Evolutionary conservation across 2,797 vertebrate species (phyloP), one percentile per base, ranked within the genome.

Genomic region (Myotis myotis): DNA sequence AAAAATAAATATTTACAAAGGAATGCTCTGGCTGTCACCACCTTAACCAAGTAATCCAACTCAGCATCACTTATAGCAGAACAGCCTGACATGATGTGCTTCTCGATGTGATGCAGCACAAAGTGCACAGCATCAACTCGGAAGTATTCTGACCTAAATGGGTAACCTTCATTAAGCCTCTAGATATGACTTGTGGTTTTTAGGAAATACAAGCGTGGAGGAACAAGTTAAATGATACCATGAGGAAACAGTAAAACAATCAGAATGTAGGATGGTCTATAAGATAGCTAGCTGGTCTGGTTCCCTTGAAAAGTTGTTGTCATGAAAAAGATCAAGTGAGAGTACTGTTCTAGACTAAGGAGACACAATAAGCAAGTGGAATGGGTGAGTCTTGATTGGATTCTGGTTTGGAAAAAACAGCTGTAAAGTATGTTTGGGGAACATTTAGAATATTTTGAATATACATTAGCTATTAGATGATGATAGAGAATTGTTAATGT

Each of bases 1-100:
- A 66, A 60, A 82, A 91, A 25, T 60, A 23, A 17, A 41, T 94
- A 82, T 87, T 38, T 51, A 87, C n/a, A 74, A 86, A 91, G 49
- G n/a, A 57, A 25, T 70, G 47, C 72, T 80, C 38, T 86, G 25
- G 36, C 13, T 47, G 72, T 87, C 20, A 72, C 55, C 55, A 83
- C 36, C 23, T n/a, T 82, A 66, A 53, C 30, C 30, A 82, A 47
- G n/a, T 70, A 66, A 28, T 66, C 57, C 38, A n/a, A 8, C n/a
- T 90, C 23, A 41, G 53, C 7, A 55, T 80, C 3, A 72, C n/a
- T 86, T 15, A 11, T 0, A 53, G 17, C 72, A n/a, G n/a, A 78
- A 62, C 22, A 41, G 28, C 70, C 44, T 62, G 51, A 71, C 51
- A 62, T 6, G 28, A 44, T n/a, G 11, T 55, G 16, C 38, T 75